Percentiles rank a stretch among this genome's conserved stretches.
Evolutionary conservation across 2,797 vertebrate species (phyloP).

Genomic region (Huso huso): DNA sequence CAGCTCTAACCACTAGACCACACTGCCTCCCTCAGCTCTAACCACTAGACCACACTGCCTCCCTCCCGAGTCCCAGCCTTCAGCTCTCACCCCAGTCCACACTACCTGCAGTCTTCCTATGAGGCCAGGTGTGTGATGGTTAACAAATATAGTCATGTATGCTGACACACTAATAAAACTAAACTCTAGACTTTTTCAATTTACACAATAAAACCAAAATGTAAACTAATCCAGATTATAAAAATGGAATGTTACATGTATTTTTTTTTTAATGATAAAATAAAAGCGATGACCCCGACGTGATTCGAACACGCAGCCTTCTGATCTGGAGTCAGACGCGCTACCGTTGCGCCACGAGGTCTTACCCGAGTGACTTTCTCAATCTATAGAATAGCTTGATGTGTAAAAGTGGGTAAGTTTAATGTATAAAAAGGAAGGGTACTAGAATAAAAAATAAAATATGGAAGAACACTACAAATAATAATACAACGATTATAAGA

Average conservation of each 20-base stretch:
- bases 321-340: no score
- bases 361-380: background rate
- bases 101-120: no score
- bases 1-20: no score
- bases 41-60: no score
- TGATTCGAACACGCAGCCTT: constrained; percentile 13
- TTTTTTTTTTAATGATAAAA: background rate
- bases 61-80: no score
- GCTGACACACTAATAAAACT: background rate
- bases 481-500: no score
- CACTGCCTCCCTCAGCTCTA: no score
- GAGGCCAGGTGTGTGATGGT: no score
- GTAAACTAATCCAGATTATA: background rate
- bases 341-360: constrained; percentile 23
- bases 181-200: background rate
- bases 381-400: background rate
- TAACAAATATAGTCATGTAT: background rate
- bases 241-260: background rate
- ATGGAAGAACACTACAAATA: no score
- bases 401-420: background rate
- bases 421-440: background rate
- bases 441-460: no score
- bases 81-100: no score
- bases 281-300: constrained; percentile 8
- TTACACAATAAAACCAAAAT: background rate